These are phyloP conservation scores for Telenomus remus DNA, from an alignment of 1,140 invertebrate species.

Conservation along the genomic window DNA sequence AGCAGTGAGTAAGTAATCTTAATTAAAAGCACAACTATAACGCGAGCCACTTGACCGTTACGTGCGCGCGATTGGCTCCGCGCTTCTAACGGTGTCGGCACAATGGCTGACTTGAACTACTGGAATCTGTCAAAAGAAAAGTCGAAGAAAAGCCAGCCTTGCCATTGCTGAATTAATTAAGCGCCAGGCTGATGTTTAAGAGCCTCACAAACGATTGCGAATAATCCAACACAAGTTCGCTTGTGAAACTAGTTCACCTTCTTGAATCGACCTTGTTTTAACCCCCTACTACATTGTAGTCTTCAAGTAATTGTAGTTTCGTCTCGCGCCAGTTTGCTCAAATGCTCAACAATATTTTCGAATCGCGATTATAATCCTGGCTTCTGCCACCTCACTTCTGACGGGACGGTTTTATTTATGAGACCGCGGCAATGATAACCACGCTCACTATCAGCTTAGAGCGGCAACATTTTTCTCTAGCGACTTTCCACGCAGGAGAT, in stretches of 20 bases:
- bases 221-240: slow-evolving; percentile 13
- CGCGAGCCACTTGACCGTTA: slow-evolving; percentile 8
- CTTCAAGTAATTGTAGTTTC: background rate
- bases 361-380: background rate
- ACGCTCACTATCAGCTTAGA: slow-evolving; percentile 38
- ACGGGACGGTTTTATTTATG: no score
- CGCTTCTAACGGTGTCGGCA: slow-evolving; percentile 28
- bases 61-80: slow-evolving; percentile 14
- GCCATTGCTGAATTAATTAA: slow-evolving; percentile 36
- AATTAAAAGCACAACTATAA: slow-evolving; percentile 16
- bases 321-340: background rate
- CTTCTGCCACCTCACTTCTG: background rate
- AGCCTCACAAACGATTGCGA: slow-evolving; percentile 35
- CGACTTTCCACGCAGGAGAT: slow-evolving; percentile 18
- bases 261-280: slow-evolving; percentile 17
- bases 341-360: background rate
- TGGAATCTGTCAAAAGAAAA: slow-evolving; percentile 33
- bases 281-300: slow-evolving; percentile 14
- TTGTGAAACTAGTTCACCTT: slow-evolving; percentile 37
- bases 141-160: slow-evolving; percentile 34
- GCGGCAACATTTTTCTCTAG: slow-evolving; percentile 33
- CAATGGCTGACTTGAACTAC: slow-evolving; percentile 45
- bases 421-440: slow-evolving; percentile 28
- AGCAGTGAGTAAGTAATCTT: background rate
- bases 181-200: slow-evolving; percentile 18